Conservation (phyloP, 2,113 vertebrate species). For the Noctilio leporinus region DNA sequence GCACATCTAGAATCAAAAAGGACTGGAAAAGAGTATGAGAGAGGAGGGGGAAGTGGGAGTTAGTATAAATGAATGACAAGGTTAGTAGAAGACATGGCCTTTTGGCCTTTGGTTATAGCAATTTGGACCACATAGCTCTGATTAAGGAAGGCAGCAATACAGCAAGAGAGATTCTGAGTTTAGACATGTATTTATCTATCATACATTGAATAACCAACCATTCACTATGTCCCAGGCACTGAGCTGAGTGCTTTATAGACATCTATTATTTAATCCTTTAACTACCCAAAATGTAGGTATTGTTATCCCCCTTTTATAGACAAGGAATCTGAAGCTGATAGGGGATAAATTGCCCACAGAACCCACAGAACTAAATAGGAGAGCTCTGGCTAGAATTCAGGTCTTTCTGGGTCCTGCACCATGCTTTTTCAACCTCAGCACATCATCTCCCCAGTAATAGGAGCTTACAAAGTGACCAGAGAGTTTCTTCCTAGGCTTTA, state of each 20-base stretch:
- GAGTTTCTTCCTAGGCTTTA: background rate
- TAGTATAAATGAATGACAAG: slow-evolving; percentile 50
- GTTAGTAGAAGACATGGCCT: background rate
- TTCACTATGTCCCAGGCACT: background rate
- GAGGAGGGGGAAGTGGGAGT: slow-evolving; percentile 37
- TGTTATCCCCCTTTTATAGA: background rate
- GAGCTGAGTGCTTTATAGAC: background rate
- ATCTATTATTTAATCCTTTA: background rate
- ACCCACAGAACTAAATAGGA: background rate
- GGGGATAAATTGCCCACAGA: background rate
- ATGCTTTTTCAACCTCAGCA: background rate
- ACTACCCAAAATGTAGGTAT: background rate
- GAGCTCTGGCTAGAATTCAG: background rate
- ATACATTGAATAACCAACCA: background rate
- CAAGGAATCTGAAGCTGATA: background rate
- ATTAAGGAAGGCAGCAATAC: background rate
- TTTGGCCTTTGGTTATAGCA: background rate
- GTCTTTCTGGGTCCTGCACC: background rate
- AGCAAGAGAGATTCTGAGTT: background rate
- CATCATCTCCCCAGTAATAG: background rate
- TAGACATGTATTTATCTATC: background rate
- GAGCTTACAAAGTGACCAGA: background rate
- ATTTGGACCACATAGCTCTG: background rate
- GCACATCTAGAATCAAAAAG: slow-evolving; percentile 79
- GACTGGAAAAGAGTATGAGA: slow-evolving; percentile 28